Evolutionary conservation across 2,888 invertebrate genomes (phyloP), one percentile per base, ranked within the genome.

Genomic region (Epicampocera succincta): DNA sequence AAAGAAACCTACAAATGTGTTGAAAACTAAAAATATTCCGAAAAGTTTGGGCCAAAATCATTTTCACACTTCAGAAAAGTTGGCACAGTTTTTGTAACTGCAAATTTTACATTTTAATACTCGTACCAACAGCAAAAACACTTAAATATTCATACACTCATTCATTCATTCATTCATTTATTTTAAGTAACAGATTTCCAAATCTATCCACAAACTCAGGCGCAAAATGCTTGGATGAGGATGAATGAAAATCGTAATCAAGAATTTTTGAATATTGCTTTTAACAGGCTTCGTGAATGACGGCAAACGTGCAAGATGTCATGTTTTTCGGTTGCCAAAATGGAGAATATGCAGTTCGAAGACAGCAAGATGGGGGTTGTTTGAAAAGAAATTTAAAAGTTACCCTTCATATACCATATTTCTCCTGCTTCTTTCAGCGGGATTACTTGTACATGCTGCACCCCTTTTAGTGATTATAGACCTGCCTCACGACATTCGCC

Each of bases 61-160:
- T 65, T 71, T 74, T 74, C 69, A 74, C 82, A 82, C 82, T 71
- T 63, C 46, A 78, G 46, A 65, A 77, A 61, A 60, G 63, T 82
- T 82, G 81, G 81, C 81, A 78, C 58, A 65, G 58, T 65, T 48
- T 66, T 65, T 66, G 54, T 66, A 74, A 74, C 38, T 65, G 50
- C 56, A 54, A 78, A 77, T 65, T 68, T 29, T 19, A 65, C 15
- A 54, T 68, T 66, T 33, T 52, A 21, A 56, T n/a, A n/a, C n/a
- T n/a, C 29, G 25, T 65, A 33, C 33, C 33, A 61, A 63, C 40
- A 25, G 48, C n/a, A 42, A 48, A 54, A 48, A 6, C 50, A 76
- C 50, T 61, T 81, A 81, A 61, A 68, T 65, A 73, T 69, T 58
- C 80, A 71, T 66, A 46, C 58, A 68, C 2, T 25, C 61, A 48